Evolutionary conservation across 2,888 invertebrate species (phyloP).

Genomic region (Eucera pruinosa): DNA sequence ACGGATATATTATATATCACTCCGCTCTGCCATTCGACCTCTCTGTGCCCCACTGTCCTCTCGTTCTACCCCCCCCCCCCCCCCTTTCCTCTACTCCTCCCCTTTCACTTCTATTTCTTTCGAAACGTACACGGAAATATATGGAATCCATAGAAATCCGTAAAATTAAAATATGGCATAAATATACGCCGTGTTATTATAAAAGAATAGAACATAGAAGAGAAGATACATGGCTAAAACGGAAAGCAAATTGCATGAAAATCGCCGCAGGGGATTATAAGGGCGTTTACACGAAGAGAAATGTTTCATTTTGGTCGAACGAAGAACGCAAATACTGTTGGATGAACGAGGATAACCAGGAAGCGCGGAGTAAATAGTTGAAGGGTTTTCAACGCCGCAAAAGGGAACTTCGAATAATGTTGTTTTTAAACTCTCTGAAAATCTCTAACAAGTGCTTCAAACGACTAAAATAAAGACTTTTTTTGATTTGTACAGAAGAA

Average conservation of each 20-base stretch:
- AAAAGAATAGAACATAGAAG: neutral
- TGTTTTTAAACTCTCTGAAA: constrained; percentile 23
- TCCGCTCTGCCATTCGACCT: constrained; percentile 52
- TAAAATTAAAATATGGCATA: neutral
- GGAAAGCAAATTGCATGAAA: neutral
- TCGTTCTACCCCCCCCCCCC: neutral
- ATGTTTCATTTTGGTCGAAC: constrained; percentile 21
- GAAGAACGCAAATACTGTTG: neutral
- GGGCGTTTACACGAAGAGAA: constrained; percentile 8
- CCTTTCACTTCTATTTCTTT: neutral
- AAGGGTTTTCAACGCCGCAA: constrained; percentile 11
- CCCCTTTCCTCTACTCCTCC: neutral
- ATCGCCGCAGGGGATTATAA: constrained; percentile 12
- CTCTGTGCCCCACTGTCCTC: neutral
- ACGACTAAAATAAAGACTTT: constrained; percentile 24
- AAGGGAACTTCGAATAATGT: neutral
- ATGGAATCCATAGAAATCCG: neutral
- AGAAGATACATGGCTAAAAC: neutral
- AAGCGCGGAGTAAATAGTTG: constrained; percentile 24
- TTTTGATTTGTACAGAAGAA: too few relatives aligned
- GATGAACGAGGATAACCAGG: constrained; percentile 10
- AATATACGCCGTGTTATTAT: neutral
- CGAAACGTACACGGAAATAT: neutral
- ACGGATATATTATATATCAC: constrained; percentile 78
- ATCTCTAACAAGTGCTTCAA: neutral